Conservation (phyloP, 2,797 vertebrate species). For the Sphenopsis melanotis region DNA sequence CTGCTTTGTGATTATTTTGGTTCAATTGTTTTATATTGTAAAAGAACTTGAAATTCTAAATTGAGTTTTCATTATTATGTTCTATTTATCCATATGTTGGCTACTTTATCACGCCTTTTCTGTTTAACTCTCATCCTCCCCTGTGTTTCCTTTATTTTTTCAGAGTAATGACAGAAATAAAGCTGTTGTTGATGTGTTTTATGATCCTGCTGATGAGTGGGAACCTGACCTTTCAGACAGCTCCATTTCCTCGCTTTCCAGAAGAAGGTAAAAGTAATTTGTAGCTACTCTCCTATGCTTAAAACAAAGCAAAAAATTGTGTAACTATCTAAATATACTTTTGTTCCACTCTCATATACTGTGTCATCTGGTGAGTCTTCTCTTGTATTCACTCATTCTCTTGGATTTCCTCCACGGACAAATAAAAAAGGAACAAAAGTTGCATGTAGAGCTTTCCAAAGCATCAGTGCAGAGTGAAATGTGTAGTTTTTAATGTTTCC, state of each 20-base stretch:
- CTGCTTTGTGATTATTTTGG: not conserved
- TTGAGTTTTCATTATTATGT: not conserved
- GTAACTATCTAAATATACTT: not conserved
- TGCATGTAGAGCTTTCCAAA: not conserved
- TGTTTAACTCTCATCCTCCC: not conserved
- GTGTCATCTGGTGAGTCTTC: not conserved
- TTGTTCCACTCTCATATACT: not conserved
- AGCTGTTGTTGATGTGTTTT: slow-evolving; percentile 89
- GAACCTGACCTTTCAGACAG: slow-evolving; percentile 87
- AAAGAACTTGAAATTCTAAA: not conserved
- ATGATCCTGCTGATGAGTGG: slow-evolving; percentile 93
- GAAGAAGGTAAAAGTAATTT: slow-evolving; percentile 81
- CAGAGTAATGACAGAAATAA: slow-evolving; percentile 80
- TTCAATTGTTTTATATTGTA: not conserved
- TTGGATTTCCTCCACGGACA: not conserved
- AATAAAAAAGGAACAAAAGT: not conserved
- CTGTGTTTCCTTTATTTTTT: not conserved
- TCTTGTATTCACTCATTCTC: not conserved
- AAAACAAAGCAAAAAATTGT: not conserved
- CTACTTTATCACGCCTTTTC: not conserved
- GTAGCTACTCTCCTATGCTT: not conserved
- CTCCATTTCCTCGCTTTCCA: slow-evolving; percentile 82
- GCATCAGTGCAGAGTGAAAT: not conserved
- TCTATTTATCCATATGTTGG: not conserved
- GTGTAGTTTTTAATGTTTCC: not conserved